Base-by-base conservation (phyloP, 2,113 vertebrate species). In the Vulpes vulpes region DNA sequence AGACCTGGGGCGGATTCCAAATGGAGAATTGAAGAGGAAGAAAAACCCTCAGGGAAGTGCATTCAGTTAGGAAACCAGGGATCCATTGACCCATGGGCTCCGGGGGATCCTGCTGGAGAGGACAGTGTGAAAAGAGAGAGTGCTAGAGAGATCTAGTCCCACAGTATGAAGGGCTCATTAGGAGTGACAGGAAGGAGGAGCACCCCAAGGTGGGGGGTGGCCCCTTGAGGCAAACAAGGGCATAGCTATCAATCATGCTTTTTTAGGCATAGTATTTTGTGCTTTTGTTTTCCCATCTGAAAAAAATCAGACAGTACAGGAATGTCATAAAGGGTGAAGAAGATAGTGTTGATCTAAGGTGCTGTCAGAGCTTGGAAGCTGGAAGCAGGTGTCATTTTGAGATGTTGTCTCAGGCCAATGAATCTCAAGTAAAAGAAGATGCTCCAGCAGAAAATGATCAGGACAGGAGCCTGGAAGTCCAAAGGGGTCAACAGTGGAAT, bases 171-270 rank as follows among this genome's bases (percentile, higher is more conserved):
- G 12, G 15, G 84, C 20, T 38, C 60, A 0, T 27, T 38, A 62
- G 51, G 78, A 32, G 35, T 25, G 30, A 38, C 55, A 43, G 5
- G 23, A 53, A 23, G 25, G 51, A 23, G 19, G 27, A 3, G 2
- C 3, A 1, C 2, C 38, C 49, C 8, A 11, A 11, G 27, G 87
- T 30, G 1, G 17, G 3, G 60, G 11, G 5, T 0, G 27, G 43
- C n/a, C 62, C 32, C 49, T 5, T 3, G 25, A 23, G 49, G 15
- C 27, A 20, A 53, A 22, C 0, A 8, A 69, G 27, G 51, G 23
- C 4, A 0, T 0, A 3, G 17, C 3, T 19, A 1, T 19, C 35
- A 67, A 1, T 19, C 35, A 67, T 4, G 11, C 38, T 22, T 51
- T n/a, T 8, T 27, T 25, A 69, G 20, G n/a, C 17, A 32, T 0